phyloP scores from a whole-genome alignment of 2,888 invertebrate genomes.

The Ctenicera cuprea region DNA sequence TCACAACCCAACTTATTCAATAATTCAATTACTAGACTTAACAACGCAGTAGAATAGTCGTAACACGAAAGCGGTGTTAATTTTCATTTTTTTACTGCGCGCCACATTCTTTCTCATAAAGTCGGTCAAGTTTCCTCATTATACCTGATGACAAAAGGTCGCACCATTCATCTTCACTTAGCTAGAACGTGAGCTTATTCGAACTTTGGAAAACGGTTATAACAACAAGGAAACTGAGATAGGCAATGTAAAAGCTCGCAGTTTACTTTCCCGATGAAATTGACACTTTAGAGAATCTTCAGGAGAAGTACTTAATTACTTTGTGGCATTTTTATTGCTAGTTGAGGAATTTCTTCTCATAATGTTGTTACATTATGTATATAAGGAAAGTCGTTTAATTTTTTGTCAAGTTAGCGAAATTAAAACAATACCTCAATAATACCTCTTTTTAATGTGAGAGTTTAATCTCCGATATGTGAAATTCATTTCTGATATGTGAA shows the following conservation, averaged over 20 bases:
- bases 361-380: no score
- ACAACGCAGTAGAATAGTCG: constrained; percentile 2
- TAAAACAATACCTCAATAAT: no score
- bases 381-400: no score
- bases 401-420: no score
- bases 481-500: no score
- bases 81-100: constrained; percentile 25
- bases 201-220: constrained; percentile 14
- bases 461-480: no score
- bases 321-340: no score
- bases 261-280: no score
- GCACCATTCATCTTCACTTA: constrained; percentile 23
- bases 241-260: not conserved
- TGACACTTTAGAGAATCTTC: no score
- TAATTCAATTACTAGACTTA: not conserved
- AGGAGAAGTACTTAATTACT: no score
- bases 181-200: constrained; percentile 25
- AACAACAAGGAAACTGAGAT: not conserved
- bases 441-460: no score
- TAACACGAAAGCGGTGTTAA: constrained; percentile 22
- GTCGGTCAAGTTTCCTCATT: constrained; percentile 23
- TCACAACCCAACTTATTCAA: not conserved
- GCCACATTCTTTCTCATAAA: constrained; percentile 31
- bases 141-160: constrained; percentile 29
- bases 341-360: no score